Conservation (phyloP, 2,113 vertebrate species). For the Mellivora capensis region DNA sequence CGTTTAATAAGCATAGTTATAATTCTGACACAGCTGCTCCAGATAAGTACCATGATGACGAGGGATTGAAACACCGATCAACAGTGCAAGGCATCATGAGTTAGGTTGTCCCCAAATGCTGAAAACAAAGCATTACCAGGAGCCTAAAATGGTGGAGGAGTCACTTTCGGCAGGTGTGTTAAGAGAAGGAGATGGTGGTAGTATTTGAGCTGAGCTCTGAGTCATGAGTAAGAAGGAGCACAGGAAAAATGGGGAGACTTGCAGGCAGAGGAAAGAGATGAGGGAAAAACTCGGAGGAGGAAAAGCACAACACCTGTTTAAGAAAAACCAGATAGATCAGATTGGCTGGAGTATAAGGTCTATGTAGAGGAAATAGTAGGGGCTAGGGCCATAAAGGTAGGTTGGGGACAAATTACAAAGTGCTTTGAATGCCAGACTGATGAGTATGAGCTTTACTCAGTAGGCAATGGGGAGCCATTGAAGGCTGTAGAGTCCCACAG, state of each 20-base stretch:
- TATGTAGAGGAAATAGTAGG: slow-evolving; percentile 15
- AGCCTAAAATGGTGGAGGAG: not conserved
- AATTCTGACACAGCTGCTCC: not conserved
- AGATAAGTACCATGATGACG: not conserved
- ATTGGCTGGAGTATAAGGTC: not conserved
- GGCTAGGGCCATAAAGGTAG: slow-evolving; percentile 38
- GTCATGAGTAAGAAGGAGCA: not conserved
- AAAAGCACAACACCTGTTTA: not conserved
- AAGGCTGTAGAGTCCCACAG: slow-evolving; percentile 14
- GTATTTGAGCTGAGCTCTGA: not conserved
- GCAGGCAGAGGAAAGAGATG: not conserved
- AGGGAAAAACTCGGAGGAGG: not conserved
- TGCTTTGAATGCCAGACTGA: slow-evolving; percentile 41
- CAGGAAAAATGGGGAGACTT: not conserved
- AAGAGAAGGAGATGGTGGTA: not conserved
- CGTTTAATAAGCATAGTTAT: not conserved
- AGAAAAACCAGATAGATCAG: slow-evolving; percentile 27
- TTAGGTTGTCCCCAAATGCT: not conserved
- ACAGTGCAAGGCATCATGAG: not conserved
- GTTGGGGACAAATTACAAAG: slow-evolving; percentile 50
- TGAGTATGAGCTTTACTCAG: slow-evolving; percentile 34
- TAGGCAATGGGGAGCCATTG: slow-evolving; percentile 53
- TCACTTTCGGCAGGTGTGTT: not conserved
- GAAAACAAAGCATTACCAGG: not conserved
- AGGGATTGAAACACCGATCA: not conserved